Percentiles rank a stretch among this genome's conserved stretches.
phyloP scores from a whole-genome alignment of 2,797 vertebrate species.

The Psittacula derbiana region DNA sequence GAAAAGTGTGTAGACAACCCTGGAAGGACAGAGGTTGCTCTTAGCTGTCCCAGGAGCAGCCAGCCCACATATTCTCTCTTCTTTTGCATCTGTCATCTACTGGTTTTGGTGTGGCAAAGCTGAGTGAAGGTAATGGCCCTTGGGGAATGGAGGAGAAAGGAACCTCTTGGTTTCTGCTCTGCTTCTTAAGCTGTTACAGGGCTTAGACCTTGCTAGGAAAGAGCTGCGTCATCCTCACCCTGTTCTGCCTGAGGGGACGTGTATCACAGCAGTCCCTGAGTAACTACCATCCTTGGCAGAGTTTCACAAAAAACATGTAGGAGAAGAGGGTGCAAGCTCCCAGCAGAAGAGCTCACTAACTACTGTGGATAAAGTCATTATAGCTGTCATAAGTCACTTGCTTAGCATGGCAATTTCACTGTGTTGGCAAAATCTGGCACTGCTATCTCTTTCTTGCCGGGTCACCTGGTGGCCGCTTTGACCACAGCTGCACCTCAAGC shows the following conservation, averaged over 20 bases:
- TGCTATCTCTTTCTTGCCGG: not conserved
- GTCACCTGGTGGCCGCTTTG: not conserved
- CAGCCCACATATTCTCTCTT: not conserved
- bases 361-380: not conserved
- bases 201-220: not conserved
- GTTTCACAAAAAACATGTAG: not conserved
- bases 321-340: not conserved
- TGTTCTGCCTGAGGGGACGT: not conserved
- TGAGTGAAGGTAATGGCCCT: not conserved
- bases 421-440: not conserved
- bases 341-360: not conserved
- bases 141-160: not conserved
- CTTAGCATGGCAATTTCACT: not conserved
- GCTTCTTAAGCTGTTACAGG: not conserved
- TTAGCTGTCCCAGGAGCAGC: not conserved
- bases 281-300: not conserved
- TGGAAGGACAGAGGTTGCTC: not conserved
- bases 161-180: not conserved
- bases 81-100: not conserved
- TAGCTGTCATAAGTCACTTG: not conserved
- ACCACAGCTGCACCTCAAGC: not conserved
- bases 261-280: not conserved
- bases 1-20: not conserved
- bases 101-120: not conserved
- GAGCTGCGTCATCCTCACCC: not conserved